Evolutionary conservation across 1,140 invertebrate genomes (phyloP).

Genomic region (Drosophila baimaii): DNA sequence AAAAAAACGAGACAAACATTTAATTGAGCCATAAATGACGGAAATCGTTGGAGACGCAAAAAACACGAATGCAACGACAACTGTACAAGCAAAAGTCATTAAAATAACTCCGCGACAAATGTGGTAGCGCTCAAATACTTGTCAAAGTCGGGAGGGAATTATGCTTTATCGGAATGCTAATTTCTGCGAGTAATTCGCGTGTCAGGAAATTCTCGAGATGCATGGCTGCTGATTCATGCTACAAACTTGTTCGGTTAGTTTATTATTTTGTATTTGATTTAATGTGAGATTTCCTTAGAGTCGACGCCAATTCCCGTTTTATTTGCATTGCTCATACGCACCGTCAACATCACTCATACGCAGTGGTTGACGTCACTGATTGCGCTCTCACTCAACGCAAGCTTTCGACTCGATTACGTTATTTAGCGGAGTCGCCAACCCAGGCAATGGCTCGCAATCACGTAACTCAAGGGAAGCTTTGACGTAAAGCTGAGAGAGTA

Average conservation of each 20-base stretch:
- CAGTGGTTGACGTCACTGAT: constrained; percentile 5
- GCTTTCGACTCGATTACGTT: not conserved
- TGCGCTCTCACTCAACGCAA: constrained; percentile 32
- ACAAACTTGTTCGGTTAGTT: constrained; percentile 10
- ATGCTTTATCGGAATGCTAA: constrained; percentile 31
- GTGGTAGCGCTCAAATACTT: constrained; percentile 26
- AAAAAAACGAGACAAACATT: constrained; percentile 55
- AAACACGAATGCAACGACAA: constrained; percentile 49
- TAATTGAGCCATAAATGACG: constrained; percentile 81
- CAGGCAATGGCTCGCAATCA: constrained; percentile 1
- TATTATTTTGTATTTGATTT: constrained; percentile 17
- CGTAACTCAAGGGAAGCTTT: constrained; percentile 18
- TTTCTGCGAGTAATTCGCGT: constrained; percentile 2
- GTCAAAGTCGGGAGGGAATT: constrained; percentile 22
- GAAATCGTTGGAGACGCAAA: constrained; percentile 47
- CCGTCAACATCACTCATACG: constrained; percentile 37
- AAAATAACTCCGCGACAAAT: constrained; percentile 71
- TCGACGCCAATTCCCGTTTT: constrained; percentile 41
- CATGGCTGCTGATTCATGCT: constrained; percentile 23
- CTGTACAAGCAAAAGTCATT: constrained; percentile 52
- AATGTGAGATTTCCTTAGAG: constrained; percentile 21
- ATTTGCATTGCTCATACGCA: constrained; percentile 51
- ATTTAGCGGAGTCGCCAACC: constrained; percentile 52
- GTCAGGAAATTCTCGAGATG: constrained; percentile 41
- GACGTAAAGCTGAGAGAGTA: not conserved